phyloP scores from a whole-genome alignment of 2,797 vertebrate species.

The Philypnodon macrostomus region DNA sequence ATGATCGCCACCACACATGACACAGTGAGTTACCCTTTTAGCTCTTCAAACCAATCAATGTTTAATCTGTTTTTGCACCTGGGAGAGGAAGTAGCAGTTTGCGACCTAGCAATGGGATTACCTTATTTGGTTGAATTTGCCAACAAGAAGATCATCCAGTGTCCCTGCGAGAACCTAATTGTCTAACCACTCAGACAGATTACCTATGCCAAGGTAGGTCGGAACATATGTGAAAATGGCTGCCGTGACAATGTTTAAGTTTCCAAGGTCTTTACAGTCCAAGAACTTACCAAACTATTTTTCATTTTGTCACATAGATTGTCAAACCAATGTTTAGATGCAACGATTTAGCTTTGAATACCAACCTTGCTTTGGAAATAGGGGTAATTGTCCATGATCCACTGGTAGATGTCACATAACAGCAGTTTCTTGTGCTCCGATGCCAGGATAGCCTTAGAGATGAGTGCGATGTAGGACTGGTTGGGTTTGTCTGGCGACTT shows the following conservation, averaged over 20 bases:
- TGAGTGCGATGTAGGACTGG: slow-evolving; percentile 84
- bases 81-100: slow-evolving; percentile 57
- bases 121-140: slow-evolving; percentile 61
- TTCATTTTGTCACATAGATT: too few species aligned
- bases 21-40: slow-evolving; percentile 60
- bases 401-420: slow-evolving; percentile 86
- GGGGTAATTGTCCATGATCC: slow-evolving; percentile 86
- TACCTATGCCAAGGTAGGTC: slow-evolving; percentile 59
- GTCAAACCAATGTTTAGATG: too few species aligned
- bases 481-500: slow-evolving; percentile 74
- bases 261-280: too few species aligned
- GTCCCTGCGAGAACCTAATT: slow-evolving; percentile 53
- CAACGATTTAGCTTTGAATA: neutral
- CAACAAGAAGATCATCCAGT: slow-evolving; percentile 70
- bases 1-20: slow-evolving; percentile 52
- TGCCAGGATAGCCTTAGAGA: slow-evolving; percentile 83
- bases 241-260: neutral
- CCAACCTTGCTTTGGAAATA: slow-evolving; percentile 86
- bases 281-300: too few species aligned
- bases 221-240: slow-evolving; percentile 40
- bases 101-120: slow-evolving; percentile 72
- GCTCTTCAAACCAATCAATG: slow-evolving; percentile 54
- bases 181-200: slow-evolving; percentile 60
- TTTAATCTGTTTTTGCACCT: slow-evolving; percentile 68
- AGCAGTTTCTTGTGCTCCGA: slow-evolving; percentile 82